Base-by-base conservation (phyloP, 35 echinoderm and acorn worm genomes). In the Holothuria glaberrima region DNA sequence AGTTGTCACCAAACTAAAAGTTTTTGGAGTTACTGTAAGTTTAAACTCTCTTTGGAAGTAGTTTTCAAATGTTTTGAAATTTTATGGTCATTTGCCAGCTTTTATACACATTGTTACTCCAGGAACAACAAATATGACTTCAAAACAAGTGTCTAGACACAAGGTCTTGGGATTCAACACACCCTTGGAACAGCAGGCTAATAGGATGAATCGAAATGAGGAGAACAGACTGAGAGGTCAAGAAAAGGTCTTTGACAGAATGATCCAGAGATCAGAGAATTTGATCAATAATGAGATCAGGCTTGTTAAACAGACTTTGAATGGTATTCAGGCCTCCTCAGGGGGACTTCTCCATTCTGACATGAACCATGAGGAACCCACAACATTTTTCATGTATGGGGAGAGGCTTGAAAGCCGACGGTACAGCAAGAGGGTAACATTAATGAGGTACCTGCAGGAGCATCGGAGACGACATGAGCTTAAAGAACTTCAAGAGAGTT, bases 331-430 rank as follows among this genome's bases (percentile, higher is more conserved):
- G 19, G 21, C 80, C 4, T 94, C 89, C 6, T 91, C 71, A 6
- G 95, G 95, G 3, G 80, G 27, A 27, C 69, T 97, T 30, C 78
- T 77, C 2, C 58, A 67, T 12, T 70, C 59, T 7, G 82, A 77
- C 2, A 71, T 86, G 2, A 58, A 70, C 20, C 46, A 48, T 3
- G 44, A 89, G 17, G 72, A 76, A 48, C 76, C 71, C 5, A 62
- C 82, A 3, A 85, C 90, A 33, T 92, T 83, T 33, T 97, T 94
- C 57, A 92, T 97, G 92, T 97, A 97, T 26, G 95, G 95, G 0
- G 80, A 92, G 46, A 88, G 95, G 27, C 63, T 94, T 17, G 77
- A 92, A 58, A 97, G 95, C 67, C 83, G 91, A 20, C 86, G 90
- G 12, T 94, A 94, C 61, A 87, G 86, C 68, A 96, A 90, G 48